Evolutionary conservation across 2,797 vertebrate species (phyloP).

Genomic region (Tangara arthus): DNA sequence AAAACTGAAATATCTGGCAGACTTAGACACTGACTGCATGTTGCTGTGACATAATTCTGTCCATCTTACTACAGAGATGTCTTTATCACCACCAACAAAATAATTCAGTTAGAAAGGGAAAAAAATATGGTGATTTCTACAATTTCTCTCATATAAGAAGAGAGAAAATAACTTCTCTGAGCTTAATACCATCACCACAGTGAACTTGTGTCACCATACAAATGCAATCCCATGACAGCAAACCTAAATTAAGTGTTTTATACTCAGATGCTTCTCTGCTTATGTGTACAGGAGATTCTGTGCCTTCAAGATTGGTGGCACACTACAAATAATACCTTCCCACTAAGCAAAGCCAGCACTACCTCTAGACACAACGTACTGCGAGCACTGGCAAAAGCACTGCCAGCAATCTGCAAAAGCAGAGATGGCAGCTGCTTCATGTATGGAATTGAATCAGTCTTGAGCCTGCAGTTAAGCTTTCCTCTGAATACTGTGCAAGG

Average conservation of each 20-base stretch:
- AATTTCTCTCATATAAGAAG: not conserved
- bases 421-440: not conserved
- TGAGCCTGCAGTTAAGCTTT: not conserved
- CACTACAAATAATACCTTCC: not conserved
- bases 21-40: not conserved
- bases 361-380: not conserved
- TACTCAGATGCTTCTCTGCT: not conserved
- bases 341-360: not conserved
- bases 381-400: not conserved
- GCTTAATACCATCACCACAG: not conserved
- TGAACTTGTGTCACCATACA: not conserved
- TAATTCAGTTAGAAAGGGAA: not conserved
- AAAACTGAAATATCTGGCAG: slow-evolving; percentile 46
- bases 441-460: not conserved
- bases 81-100: slow-evolving; percentile 41
- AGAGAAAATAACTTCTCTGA: not conserved
- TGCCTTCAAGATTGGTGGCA: not conserved
- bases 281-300: not conserved
- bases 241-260: not conserved
- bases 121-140: not conserved
- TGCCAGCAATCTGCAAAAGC: not conserved
- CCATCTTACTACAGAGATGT: slow-evolving; percentile 43
- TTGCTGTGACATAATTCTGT: slow-evolving; percentile 46
- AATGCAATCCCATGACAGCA: not conserved
- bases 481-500: not conserved